A percentile compares a stretch with the other conserved stretches of the same genome.
These are phyloP conservation scores for Cololabis saira DNA, from an alignment of 2,113 vertebrate genomes.

Conservation along the genomic window DNA sequence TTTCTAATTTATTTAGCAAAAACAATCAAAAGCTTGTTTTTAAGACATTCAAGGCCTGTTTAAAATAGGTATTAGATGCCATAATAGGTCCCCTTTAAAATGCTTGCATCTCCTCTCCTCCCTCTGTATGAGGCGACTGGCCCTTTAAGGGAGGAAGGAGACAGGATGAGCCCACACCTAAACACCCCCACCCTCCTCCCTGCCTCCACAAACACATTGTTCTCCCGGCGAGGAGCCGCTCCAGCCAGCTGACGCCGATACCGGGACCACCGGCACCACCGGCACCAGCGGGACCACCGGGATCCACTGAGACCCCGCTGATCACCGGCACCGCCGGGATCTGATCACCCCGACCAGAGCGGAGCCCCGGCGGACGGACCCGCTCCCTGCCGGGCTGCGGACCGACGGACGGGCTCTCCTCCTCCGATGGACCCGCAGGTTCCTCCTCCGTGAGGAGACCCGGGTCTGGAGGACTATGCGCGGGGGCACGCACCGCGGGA, in stretches of 20 bases:
- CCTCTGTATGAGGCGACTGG: slow-evolving; percentile 10
- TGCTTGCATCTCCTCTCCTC: neutral
- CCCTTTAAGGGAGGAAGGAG: slow-evolving; percentile 66
- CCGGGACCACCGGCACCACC: too few relatives aligned
- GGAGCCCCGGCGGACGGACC: too few relatives aligned
- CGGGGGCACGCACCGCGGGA: slow-evolving; percentile 23
- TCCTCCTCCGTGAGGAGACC: slow-evolving; percentile 6
- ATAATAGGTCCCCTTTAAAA: too few relatives aligned
- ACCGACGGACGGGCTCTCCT: neutral
- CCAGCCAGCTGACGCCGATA: neutral
- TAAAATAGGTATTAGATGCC: too few relatives aligned
- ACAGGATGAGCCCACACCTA: slow-evolving; percentile 39
- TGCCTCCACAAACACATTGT: slow-evolving; percentile 50
- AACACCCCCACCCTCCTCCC: neutral
- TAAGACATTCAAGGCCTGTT: too few relatives aligned
- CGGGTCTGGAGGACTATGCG: slow-evolving; percentile 19
- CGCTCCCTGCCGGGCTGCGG: too few relatives aligned
- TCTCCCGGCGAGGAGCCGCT: slow-evolving; percentile 46
- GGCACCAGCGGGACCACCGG: too few relatives aligned
- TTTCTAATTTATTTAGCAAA: too few relatives aligned
- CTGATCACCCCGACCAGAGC: too few relatives aligned
- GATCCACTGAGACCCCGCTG: too few relatives aligned
- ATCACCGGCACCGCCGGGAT: too few relatives aligned
- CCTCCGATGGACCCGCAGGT: slow-evolving; percentile 13
- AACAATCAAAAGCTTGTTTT: too few relatives aligned